Conservation (phyloP, 35 echinoderm and acorn worm genomes). For the Ophioderma brevispina region DNA sequence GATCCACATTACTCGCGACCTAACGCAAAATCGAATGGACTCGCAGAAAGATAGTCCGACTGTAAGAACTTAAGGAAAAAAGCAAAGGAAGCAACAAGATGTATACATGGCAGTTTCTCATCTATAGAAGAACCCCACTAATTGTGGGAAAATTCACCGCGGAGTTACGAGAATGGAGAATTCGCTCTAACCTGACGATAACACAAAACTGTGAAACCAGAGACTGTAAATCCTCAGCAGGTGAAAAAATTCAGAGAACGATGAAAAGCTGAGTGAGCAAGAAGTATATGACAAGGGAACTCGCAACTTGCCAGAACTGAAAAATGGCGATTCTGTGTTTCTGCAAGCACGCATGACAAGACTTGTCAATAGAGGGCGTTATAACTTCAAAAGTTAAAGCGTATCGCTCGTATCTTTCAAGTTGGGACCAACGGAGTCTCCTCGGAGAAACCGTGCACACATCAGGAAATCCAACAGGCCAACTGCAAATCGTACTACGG, state of each 20-base stretch:
- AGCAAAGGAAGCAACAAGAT: constrained; percentile 7
- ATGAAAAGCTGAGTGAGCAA: not conserved
- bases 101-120: constrained; percentile 33
- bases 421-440: not conserved
- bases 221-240: not conserved
- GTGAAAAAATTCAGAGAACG: not conserved
- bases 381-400: not conserved
- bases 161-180: constrained; percentile 8
- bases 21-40: constrained; percentile 72
- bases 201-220: constrained; percentile 4
- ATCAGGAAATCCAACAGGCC: not conserved
- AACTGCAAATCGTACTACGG: not conserved
- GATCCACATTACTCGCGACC: constrained; percentile 40
- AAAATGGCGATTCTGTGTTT: not conserved
- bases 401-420: not conserved
- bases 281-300: not conserved
- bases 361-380: not conserved
- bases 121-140: constrained; percentile 37
- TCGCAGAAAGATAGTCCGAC: constrained; percentile 40
- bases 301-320: not conserved
- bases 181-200: constrained; percentile 31
- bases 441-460: not conserved
- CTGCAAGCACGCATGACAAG: not conserved
- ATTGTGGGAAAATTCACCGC: constrained; percentile 42
- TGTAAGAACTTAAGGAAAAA: constrained; percentile 54